Conservation (phyloP, 1,140 invertebrate species). For the Bombus huntii region DNA sequence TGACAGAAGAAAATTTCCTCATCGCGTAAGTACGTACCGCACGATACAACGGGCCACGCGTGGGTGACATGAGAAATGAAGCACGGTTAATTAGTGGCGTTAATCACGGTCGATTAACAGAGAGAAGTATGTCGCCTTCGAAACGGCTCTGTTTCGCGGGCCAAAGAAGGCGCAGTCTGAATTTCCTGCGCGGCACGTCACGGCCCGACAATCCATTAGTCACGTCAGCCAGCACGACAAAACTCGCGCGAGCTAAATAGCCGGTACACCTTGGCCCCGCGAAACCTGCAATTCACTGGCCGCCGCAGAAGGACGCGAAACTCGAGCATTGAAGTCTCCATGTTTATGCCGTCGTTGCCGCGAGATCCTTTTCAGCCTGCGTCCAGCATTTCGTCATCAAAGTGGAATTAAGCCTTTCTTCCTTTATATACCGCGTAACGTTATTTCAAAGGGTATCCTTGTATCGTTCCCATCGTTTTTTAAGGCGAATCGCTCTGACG, state of each 20-base stretch:
- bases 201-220: conserved; percentile 63
- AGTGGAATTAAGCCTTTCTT: background rate
- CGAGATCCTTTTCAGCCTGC: conserved; percentile 1
- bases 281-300: conserved; percentile 65
- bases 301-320: conserved; percentile 61
- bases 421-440: background rate
- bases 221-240: conserved; percentile 59
- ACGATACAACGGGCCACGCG: background rate
- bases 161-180: conserved; percentile 49
- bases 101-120: conserved; percentile 12
- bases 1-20: background rate
- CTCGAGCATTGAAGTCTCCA: conserved; percentile 59
- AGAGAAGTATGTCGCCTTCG: background rate
- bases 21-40: background rate
- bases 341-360: conserved; percentile 27
- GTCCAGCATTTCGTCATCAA: conserved; percentile 23
- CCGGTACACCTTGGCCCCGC: conserved; percentile 70
- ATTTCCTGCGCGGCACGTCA: conserved; percentile 57
- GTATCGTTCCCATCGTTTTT: too few relatives aligned
- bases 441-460: background rate
- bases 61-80: background rate
- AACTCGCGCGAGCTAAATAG: conserved; percentile 67
- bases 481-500: too few relatives aligned
- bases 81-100: conserved; percentile 27
- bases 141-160: conserved; percentile 19